phyloP scores from a whole-genome alignment of 2,888 invertebrate genomes.

The Altica lythri region DNA sequence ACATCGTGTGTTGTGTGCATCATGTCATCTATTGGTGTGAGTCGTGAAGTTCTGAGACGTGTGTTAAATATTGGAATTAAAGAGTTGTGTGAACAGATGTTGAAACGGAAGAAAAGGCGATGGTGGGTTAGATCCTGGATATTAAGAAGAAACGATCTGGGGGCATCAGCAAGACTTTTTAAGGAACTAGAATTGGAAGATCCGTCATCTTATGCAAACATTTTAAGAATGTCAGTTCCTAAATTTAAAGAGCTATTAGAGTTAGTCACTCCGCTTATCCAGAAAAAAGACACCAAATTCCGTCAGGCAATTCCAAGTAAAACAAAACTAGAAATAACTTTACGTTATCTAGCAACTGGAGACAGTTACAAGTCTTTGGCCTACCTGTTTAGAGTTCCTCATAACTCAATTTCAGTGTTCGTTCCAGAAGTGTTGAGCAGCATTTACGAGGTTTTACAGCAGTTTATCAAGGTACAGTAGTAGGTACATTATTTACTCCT shows the following conservation, averaged over 20 bases:
- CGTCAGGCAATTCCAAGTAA: background rate
- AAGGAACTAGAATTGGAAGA: background rate
- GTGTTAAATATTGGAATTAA: conserved; percentile 4
- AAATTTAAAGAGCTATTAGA: background rate
- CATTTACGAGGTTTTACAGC: background rate
- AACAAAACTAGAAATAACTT: background rate
- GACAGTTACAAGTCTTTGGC: background rate
- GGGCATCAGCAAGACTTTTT: background rate
- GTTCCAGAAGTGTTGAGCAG: too few relatives aligned
- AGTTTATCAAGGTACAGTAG: background rate
- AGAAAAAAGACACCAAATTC: background rate
- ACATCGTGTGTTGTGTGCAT: background rate
- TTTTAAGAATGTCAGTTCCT: background rate
- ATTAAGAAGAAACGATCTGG: background rate
- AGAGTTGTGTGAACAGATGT: conserved; percentile 7
- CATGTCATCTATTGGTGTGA: conserved; percentile 8
- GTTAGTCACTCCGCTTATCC: background rate
- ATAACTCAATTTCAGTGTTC: background rate
- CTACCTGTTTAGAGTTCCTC: background rate
- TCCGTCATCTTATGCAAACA: background rate
- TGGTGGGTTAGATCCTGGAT: background rate
- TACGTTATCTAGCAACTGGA: background rate
- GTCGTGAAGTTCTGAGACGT: conserved; percentile 8
- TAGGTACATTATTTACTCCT: background rate
- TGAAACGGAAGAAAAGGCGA: conserved; percentile 6